Percentiles rank a stretch among this genome's conserved stretches.
phyloP scores from a whole-genome alignment of 2,113 vertebrate genomes.

The Clarias batrachus region DNA sequence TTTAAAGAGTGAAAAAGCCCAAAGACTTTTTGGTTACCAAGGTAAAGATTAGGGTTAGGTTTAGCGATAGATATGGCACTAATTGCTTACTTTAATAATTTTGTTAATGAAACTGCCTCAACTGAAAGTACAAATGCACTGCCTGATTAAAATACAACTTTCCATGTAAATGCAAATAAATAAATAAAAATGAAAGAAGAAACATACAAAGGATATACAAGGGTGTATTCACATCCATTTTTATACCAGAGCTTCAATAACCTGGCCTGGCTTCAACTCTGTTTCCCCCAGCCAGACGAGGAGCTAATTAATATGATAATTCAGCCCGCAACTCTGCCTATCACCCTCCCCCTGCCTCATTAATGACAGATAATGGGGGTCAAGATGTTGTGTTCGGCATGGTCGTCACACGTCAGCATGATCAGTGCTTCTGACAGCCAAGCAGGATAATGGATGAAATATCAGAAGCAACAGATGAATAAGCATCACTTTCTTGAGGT shows the following conservation, averaged over 20 bases:
- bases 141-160: background rate
- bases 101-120: background rate
- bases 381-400: constrained; percentile 28
- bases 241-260: background rate
- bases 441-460: constrained; percentile 47
- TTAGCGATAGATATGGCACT: background rate
- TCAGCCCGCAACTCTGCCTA: constrained; percentile 38
- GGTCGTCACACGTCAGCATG: constrained; percentile 36
- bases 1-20: background rate
- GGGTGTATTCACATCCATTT: background rate
- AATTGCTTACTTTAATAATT: background rate
- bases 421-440: constrained; percentile 46
- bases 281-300: constrained; percentile 27
- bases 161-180: background rate
- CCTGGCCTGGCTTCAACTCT: background rate
- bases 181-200: background rate
- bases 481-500: constrained; percentile 17
- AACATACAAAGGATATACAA: background rate
- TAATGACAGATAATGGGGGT: constrained; percentile 53
- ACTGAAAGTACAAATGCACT: background rate
- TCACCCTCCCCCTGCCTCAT: constrained; percentile 44
- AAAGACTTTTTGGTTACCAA: background rate
- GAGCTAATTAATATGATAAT: constrained; percentile 51
- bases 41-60: background rate
- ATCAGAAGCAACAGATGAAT: constrained; percentile 42